Conservation (phyloP, 30 jellyfish, hydroid and myxozoan genomes). For the Hydra vulgaris region DNA sequence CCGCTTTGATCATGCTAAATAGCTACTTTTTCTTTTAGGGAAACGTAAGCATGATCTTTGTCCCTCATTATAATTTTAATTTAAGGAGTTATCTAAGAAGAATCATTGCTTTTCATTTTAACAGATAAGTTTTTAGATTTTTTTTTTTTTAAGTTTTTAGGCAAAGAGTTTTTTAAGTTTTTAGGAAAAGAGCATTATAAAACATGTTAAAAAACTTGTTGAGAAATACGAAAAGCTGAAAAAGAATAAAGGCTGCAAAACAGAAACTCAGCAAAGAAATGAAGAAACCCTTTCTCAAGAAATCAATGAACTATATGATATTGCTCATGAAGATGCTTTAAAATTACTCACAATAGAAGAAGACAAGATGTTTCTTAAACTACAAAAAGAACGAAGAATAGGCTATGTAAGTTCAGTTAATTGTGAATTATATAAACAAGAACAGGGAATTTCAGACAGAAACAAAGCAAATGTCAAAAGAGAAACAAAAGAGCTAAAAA, state of each 20-base stretch:
- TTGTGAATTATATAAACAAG: background rate
- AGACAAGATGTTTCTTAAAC: background rate
- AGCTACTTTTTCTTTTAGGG: too few species aligned
- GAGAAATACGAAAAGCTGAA: background rate
- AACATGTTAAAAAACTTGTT: background rate
- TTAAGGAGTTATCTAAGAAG: too few species aligned
- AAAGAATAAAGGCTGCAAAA: background rate
- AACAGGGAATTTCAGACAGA: too few species aligned
- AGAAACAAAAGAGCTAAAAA: too few species aligned
- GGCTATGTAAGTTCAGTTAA: background rate
- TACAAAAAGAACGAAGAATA: background rate
- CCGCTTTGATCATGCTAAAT: too few species aligned
- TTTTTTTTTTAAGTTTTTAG: too few species aligned
- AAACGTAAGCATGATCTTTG: too few species aligned
- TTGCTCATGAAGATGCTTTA: background rate
- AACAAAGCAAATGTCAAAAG: too few species aligned
- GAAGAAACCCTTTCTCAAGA: background rate
- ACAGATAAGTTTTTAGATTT: too few species aligned
- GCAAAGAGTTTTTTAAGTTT: too few species aligned
- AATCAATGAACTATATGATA: background rate
- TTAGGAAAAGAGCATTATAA: background rate
- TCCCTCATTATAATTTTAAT: too few species aligned
- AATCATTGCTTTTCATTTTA: too few species aligned
- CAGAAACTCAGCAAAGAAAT: background rate
- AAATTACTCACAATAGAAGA: background rate